phyloP scores from a whole-genome alignment of 2,888 invertebrate species.

The Conomelus anceps region DNA sequence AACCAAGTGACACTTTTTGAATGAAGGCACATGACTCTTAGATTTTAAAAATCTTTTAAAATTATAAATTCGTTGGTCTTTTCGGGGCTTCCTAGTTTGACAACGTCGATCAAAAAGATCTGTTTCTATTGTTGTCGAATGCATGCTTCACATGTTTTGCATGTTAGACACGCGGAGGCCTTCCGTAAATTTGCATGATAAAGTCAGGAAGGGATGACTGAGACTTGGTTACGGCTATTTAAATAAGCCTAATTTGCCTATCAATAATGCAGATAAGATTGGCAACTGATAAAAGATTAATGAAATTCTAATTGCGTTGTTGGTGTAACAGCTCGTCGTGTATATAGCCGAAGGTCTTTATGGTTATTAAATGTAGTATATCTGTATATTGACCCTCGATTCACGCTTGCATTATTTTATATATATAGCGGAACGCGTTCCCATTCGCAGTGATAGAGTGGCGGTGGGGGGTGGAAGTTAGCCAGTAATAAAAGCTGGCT shows the following conservation, averaged over 20 bases:
- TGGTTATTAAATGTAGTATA: not conserved
- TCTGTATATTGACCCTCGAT: not conserved
- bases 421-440: not conserved
- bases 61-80: not conserved
- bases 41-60: no score
- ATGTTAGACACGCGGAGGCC: not conserved
- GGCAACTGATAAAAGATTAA: not conserved
- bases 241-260: not conserved
- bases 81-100: not conserved
- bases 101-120: not conserved
- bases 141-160: not conserved
- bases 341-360: not conserved
- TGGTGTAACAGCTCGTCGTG: not conserved
- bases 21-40: no score
- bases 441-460: not conserved
- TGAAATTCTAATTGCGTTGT: not conserved
- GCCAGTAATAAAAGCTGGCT: slow-evolving; percentile 11
- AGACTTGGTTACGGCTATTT: not conserved
- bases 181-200: not conserved
- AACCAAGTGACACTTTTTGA: no score
- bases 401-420: not conserved
- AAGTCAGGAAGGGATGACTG: not conserved
- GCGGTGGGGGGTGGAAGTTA: not conserved
- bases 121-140: not conserved
- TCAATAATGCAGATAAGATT: not conserved